Evolutionary conservation across 2,113 vertebrate genomes (phyloP).

Genomic region (Brienomyrus longianalis): DNA sequence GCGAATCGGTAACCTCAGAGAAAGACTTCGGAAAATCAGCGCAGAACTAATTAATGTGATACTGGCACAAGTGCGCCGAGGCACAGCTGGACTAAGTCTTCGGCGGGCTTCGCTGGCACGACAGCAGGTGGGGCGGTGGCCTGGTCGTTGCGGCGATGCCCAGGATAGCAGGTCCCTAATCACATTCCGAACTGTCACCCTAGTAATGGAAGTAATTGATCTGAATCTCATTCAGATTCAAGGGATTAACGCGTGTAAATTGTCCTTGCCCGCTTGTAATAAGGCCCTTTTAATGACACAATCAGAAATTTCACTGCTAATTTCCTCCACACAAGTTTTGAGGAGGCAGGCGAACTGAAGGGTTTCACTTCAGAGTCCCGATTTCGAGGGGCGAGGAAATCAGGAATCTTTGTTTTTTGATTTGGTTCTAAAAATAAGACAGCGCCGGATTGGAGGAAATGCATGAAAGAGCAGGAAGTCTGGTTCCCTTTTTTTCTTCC

Average conservation of each 20-base stretch:
- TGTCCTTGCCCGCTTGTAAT: slow-evolving; percentile 55
- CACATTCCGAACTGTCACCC: slow-evolving; percentile 50
- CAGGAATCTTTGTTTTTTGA: slow-evolving; percentile 14
- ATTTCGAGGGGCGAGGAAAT: slow-evolving; percentile 6
- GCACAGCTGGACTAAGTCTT: not conserved
- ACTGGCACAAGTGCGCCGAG: slow-evolving; percentile 8
- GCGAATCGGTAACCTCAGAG: slow-evolving; percentile 9
- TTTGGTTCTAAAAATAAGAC: slow-evolving; percentile 20
- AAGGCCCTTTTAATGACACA: slow-evolving; percentile 52
- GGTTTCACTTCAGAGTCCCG: not conserved
- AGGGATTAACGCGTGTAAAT: slow-evolving; percentile 56
- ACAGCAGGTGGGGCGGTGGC: slow-evolving; percentile 18
- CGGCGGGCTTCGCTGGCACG: not conserved
- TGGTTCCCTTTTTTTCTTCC: not conserved
- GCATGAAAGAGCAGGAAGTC: not conserved
- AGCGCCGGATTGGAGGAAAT: not conserved
- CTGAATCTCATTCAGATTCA: slow-evolving; percentile 52
- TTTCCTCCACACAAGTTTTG: slow-evolving; percentile 36
- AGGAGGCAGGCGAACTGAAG: slow-evolving; percentile 13
- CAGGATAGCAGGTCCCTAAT: slow-evolving; percentile 39
- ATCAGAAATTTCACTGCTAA: slow-evolving; percentile 53
- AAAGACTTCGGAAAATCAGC: slow-evolving; percentile 9
- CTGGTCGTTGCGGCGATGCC: slow-evolving; percentile 32
- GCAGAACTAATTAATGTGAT: slow-evolving; percentile 30
- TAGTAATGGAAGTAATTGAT: slow-evolving; percentile 57